A percentile compares a stretch with the other conserved stretches of the same genome.
Evolutionary conservation across 2,888 invertebrate genomes (phyloP).

Genomic region (Heliconius hortense): DNA sequence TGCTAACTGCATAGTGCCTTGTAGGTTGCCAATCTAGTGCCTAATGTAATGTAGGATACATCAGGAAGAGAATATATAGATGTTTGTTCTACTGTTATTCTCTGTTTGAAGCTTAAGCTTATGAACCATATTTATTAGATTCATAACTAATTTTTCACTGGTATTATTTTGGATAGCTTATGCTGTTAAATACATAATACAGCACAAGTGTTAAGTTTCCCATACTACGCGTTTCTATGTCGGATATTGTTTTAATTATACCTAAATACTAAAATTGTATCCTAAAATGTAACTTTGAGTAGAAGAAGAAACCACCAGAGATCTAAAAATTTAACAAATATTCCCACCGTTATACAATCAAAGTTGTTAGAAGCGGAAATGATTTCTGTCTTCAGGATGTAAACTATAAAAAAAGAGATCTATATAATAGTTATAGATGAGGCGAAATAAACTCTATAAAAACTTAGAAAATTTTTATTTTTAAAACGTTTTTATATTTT

Average conservation of each 20-base stretch:
- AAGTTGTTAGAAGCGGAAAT: conserved; percentile 68
- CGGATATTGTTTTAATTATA: conserved; percentile 41
- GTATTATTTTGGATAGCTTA: conserved; percentile 37
- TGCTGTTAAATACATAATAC: conserved; percentile 28
- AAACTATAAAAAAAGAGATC: conserved; percentile 43
- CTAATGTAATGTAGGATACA: conserved; percentile 66
- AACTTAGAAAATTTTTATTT: conserved; percentile 55
- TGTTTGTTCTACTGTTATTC: conserved; percentile 48
- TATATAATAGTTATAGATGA: conserved; percentile 46
- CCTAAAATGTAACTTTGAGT: conserved; percentile 52
- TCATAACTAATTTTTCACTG: conserved; percentile 23
- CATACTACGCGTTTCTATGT: conserved; percentile 38
- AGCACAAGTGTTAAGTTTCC: conserved; percentile 32
- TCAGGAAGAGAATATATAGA: conserved; percentile 47
- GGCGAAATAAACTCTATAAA: conserved; percentile 53
- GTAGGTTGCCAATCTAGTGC: conserved; percentile 84
- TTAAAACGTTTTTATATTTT: conserved; percentile 45
- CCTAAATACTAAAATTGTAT: conserved; percentile 38
- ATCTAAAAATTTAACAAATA: conserved; percentile 67
- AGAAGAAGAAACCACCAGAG: conserved; percentile 73
- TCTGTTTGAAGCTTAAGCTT: conserved; percentile 47
- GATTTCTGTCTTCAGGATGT: conserved; percentile 50
- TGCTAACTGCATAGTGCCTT: conserved; percentile 83
- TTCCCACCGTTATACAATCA: conserved; percentile 78
- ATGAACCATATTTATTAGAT: conserved; percentile 34